Conservation (phyloP, 1,140 invertebrate species). For the Microplitis mediator region DNA sequence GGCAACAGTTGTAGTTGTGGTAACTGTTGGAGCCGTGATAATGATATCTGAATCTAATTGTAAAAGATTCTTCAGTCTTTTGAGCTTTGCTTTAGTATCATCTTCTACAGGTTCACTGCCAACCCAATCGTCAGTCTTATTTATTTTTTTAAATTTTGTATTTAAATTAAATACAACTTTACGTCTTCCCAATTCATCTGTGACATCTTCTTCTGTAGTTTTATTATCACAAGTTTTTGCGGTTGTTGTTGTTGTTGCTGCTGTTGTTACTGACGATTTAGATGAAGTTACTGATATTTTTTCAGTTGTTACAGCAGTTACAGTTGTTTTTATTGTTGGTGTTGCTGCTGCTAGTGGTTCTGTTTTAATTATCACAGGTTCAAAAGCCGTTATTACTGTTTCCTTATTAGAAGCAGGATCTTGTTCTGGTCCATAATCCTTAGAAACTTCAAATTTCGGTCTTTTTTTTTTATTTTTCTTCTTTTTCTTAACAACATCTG, state of each 20-base stretch:
- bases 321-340: too few species aligned
- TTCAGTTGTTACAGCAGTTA: too few species aligned
- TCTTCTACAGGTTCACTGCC: slow-evolving; percentile 31
- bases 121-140: slow-evolving; percentile 40
- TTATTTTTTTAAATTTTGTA: slow-evolving; percentile 44
- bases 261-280: too few species aligned
- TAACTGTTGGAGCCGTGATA: neutral
- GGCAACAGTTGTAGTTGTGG: neutral
- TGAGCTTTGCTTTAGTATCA: slow-evolving; percentile 1
- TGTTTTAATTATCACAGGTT: neutral
- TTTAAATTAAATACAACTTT: slow-evolving; percentile 51
- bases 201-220: neutral
- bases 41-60: neutral
- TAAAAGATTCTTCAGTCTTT: neutral
- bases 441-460: neutral
- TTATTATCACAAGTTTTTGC: neutral
- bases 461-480: slow-evolving; percentile 15
- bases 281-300: too few species aligned
- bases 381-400: neutral
- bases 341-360: too few species aligned
- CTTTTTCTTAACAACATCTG: neutral
- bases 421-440: neutral
- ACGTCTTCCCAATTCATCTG: slow-evolving; percentile 32
- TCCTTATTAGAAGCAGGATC: neutral
- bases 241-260: too few species aligned